phyloP scores from a whole-genome alignment of 2,113 vertebrate species.

The Lanius collurio region DNA sequence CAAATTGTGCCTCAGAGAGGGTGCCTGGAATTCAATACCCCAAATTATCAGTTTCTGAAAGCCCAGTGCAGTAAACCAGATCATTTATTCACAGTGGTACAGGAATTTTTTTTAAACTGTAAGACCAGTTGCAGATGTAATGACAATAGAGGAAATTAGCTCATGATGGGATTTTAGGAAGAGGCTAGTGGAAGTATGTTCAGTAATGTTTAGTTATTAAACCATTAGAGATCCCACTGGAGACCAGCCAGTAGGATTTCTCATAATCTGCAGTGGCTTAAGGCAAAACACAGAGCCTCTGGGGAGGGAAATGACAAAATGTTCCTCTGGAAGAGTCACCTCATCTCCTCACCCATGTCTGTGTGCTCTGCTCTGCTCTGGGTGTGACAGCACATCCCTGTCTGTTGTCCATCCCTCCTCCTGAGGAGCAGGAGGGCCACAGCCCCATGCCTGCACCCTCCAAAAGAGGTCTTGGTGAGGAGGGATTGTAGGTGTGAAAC shows the following conservation, averaged over 20 bases:
- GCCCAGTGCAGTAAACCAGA: background rate
- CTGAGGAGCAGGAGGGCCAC: background rate
- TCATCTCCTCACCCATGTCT: background rate
- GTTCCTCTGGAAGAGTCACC: slow-evolving; percentile 2
- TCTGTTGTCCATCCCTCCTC: background rate
- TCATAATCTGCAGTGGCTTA: slow-evolving; percentile 31
- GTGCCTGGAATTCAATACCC: background rate
- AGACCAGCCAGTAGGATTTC: slow-evolving; percentile 40
- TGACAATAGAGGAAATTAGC: slow-evolving; percentile 65
- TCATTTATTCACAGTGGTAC: background rate
- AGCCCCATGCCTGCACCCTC: background rate
- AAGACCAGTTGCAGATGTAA: slow-evolving; percentile 68
- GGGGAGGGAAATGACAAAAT: slow-evolving; percentile 49
- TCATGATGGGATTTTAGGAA: slow-evolving; percentile 56
- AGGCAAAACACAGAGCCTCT: slow-evolving; percentile 29
- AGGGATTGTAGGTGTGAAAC: background rate
- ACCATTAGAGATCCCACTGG: slow-evolving; percentile 56
- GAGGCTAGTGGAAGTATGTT: slow-evolving; percentile 54
- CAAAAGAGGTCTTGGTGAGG: background rate
- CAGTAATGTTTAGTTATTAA: slow-evolving; percentile 56
- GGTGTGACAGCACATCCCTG: background rate
- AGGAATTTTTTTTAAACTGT: background rate
- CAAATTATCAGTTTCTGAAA: background rate
- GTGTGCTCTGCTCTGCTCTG: background rate
- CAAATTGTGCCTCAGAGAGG: background rate